A percentile compares a stretch with the other conserved stretches of the same genome.
Conservation (phyloP, 2,113 vertebrate genomes). For the Notiomystis cincta region DNA sequence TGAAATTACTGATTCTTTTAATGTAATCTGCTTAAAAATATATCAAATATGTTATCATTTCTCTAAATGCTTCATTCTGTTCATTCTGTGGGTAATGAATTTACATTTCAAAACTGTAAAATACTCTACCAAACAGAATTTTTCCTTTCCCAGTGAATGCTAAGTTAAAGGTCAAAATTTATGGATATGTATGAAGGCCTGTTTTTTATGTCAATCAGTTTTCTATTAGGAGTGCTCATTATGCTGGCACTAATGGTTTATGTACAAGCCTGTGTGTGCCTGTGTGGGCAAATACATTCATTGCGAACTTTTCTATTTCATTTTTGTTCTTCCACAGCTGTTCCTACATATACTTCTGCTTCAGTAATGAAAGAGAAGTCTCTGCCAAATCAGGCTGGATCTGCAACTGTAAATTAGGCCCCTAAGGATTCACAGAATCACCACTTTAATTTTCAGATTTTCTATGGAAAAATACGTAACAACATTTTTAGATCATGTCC, state of each 20-base stretch:
- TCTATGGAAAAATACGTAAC: not conserved
- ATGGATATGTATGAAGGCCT: not conserved
- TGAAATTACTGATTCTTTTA: not conserved
- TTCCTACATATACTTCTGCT: not conserved
- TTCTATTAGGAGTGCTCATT: not conserved
- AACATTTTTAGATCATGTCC: not conserved
- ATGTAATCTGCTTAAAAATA: not conserved
- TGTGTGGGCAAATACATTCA: not conserved
- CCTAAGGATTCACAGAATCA: constrained; percentile 20
- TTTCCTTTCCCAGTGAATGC: not conserved
- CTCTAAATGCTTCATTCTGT: not conserved
- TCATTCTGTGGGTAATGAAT: not conserved
- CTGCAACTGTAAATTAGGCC: constrained; percentile 20
- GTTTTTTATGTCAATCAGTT: not conserved
- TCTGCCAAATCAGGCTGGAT: not conserved
- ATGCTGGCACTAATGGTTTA: not conserved
- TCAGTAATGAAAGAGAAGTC: not conserved
- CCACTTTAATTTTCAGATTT: constrained; percentile 25
- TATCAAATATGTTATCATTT: not conserved
- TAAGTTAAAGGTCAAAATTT: not conserved
- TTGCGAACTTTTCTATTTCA: not conserved
- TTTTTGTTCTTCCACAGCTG: constrained; percentile 18
- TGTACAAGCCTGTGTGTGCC: not conserved
- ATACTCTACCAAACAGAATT: not conserved
- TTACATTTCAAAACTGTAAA: not conserved